Evolutionary conservation across 2,113 vertebrate species (phyloP), one percentile per base, ranked within the genome.

Genomic region (Tauraco erythrolophus): DNA sequence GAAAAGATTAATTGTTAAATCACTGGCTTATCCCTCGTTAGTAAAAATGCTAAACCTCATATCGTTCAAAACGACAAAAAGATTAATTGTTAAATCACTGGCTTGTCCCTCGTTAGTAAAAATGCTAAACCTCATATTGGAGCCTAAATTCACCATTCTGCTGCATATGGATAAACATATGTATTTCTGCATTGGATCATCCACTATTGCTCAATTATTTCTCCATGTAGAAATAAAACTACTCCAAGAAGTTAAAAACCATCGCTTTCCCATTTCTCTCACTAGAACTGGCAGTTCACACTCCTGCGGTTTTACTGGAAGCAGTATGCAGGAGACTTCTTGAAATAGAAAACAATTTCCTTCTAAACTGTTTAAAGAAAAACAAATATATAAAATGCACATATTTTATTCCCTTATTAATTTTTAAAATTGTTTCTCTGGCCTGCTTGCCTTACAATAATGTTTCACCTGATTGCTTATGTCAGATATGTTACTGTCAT

Each of bases 371-470:
- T 31, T 92, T 69, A 56, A 76, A 94, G 35, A 79, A 94, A 92
- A 88, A 17, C 24, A 77, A 82, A 82, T 60, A 18, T 1, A 68
- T 19, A 37, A 93, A 80, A 96, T 64, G 54, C 58, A 96, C 76
- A 77, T 92, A 83, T 95, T 94, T 91, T 93, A 92, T 77, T 94
- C 31, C 43, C 68, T 86, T 91, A 91, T 89, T 95, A 93, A 79
- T 91, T 96, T 91, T 88, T 68, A 10, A 87, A 75, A 76, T 62
- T 17, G 35, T 57, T 85, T 88, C 68, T 80, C 85, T 74, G 37
- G 58, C 43, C 83, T 62, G 41, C 41, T 77, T 70, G 83, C 56
- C 60, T 91, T 72, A 66, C 76, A 70, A 33, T 41, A 72, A 71
- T 39, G 58, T 95, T 94, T 84, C 68, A 94, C 68, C 86, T 57